These are phyloP conservation scores for Gallirallus australis DNA, from an alignment of 2,797 vertebrate genomes.

Conservation along the genomic window DNA sequence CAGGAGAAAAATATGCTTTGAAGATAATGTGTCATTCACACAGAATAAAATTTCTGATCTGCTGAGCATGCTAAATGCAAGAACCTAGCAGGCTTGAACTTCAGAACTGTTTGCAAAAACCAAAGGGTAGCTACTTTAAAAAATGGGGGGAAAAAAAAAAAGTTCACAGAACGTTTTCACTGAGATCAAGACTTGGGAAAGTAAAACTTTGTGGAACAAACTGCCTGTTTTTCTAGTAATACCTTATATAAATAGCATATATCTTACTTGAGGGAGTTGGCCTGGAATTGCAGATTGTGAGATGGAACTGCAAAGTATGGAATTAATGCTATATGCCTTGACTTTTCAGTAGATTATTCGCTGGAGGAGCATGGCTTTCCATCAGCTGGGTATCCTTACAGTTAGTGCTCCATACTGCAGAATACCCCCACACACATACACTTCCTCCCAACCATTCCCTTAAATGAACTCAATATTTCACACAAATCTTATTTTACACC, in stretches of 20 bases:
- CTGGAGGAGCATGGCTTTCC: not conserved
- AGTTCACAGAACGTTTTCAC: not conserved
- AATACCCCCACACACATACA: not conserved
- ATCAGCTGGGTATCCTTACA: not conserved
- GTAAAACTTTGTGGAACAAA: constrained; percentile 14
- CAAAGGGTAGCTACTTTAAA: constrained; percentile 16
- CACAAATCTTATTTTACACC: not conserved
- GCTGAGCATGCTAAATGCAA: constrained; percentile 55
- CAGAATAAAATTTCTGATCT: constrained; percentile 69
- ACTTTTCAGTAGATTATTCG: not conserved
- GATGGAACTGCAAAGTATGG: not conserved
- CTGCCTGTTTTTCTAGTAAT: not conserved
- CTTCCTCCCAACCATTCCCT: not conserved
- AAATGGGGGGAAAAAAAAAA: not conserved
- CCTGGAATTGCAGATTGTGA: not conserved
- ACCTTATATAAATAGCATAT: not conserved
- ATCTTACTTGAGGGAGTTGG: not conserved
- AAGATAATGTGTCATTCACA: constrained; percentile 67
- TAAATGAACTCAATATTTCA: not conserved
- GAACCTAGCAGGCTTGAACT: constrained; percentile 31
- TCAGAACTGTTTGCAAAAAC: constrained; percentile 46
- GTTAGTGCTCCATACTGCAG: not conserved
- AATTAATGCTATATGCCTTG: not conserved
- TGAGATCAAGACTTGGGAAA: constrained; percentile 11
- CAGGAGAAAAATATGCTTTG: constrained; percentile 71